Base-by-base conservation (phyloP, 2,113 vertebrate genomes). In the Corydoras maculifer region DNA sequence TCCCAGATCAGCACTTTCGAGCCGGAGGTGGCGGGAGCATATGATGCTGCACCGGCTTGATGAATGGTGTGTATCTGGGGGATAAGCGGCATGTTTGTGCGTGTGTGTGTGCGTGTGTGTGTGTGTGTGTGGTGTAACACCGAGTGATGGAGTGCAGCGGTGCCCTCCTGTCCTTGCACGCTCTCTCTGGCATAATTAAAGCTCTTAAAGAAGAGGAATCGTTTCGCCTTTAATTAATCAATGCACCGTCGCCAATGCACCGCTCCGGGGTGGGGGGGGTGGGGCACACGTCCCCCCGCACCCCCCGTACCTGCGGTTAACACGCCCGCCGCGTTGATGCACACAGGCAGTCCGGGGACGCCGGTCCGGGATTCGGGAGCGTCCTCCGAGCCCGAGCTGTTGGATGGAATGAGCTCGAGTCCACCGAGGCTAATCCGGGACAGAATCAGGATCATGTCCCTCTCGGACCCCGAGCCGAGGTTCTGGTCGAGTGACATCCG, bases 161-260 rank as follows among this genome's bases (percentile, higher is more conserved):
- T 72, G 62, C 75, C 79, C 77, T 70, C 61, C 74, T 75, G 80
- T 82, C 82, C 82, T 83, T 83, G 77, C 65, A 7, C 50, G 31
- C 51, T 75, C 71, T 70, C 78, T 73, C 78, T 32, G 66, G 77
- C 75, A 79, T 83, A 82, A 82, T 83, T 82, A 83, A 79, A 77
- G 70, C 66, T 76, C 74, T 80, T 81, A 77, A 80, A 74, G 77
- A 80, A 77, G 82, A 83, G 77, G 60, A 82, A 82, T 79, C 64
- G 70, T 79, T 75, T 58, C 18, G 54, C 76, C 81, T 85, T 87
- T 87, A 86, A 89, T 86, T 86, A 83, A 87, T 87, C 86, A 86
- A 84, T 75, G 75, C 74, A 72, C 77, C 77, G 43, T 15, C 58
- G 13, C 7, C 51, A 3, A 1, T 1, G 6, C 13, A 1, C 54